Base-by-base conservation (phyloP, 2,888 invertebrate genomes). In the Spisula subtruncata region DNA sequence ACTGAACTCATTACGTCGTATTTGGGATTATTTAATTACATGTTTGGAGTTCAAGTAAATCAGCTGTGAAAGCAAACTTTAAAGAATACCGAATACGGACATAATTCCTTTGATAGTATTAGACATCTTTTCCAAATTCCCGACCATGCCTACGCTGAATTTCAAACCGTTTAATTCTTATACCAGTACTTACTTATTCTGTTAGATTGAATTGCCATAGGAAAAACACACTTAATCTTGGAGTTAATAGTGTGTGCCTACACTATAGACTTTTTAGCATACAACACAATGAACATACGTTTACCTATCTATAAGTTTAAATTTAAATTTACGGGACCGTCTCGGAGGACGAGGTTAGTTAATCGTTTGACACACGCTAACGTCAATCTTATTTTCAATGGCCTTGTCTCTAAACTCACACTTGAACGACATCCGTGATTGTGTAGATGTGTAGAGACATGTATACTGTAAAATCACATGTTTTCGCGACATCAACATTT, bases 11-110 rank as follows among this genome's bases (percentile, higher is more conserved):
- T 66, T 66, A 66, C n/a, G 8, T 10, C 60, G 25, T 66, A 66
- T 66, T 66, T 66, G 25, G 60, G n/a, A 25, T 66, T 25, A 66
- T 66, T 66, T 66, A 66, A 66, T 66, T 66, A 66, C 60, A 66
- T 66, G 60, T 1, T 66, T 10, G 60, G 20, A n/a, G n/a, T n/a
- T n/a, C 25, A 25, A 25, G 60, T 66, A 66, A 66, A 66, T 66
- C 60, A 25, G 25, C 2, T 66, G 60, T 25, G 60, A n/a, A n/a
- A n/a, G n/a, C n/a, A n/a, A n/a, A n/a, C n/a, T n/a, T n/a, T 66
- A 66, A 66, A 66, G n/a, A 66, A n/a, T 25, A 2, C 4, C 25
- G 60, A 66, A n/a, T 25, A 2, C 4, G 10, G 60, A 10, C n/a
- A 66, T 25, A 60, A 25, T 66, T 25, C 60, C 60, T 25, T 25